Evolutionary conservation across 2,797 vertebrate species (phyloP).

Genomic region (Poeciliopsis turneri): DNA sequence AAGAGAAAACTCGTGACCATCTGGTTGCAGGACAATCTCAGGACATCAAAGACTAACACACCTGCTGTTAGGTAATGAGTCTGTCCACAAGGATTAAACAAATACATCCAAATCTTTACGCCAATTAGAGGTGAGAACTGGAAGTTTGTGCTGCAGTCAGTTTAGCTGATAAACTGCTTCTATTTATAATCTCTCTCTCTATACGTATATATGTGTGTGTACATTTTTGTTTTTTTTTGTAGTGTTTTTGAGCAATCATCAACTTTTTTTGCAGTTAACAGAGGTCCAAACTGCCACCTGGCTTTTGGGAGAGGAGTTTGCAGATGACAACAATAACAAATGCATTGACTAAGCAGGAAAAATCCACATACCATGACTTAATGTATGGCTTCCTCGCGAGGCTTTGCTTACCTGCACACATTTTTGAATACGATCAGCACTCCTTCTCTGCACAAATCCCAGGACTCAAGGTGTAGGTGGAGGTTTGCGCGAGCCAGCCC

Average conservation of each 20-base stretch:
- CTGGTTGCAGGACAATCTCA: slow-evolving; percentile 57
- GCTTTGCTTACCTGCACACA: slow-evolving; percentile 73
- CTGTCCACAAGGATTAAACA: slow-evolving; percentile 46
- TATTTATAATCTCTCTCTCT: background rate
- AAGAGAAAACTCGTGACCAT: slow-evolving; percentile 65
- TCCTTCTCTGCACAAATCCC: slow-evolving; percentile 49
- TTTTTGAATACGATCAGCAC: slow-evolving; percentile 77
- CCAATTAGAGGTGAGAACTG: slow-evolving; percentile 44
- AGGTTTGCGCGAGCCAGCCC: slow-evolving; percentile 24
- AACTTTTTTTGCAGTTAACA: background rate
- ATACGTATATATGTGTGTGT: background rate
- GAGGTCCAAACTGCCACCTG: slow-evolving; percentile 7
- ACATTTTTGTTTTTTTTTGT: background rate
- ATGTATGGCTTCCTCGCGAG: slow-evolving; percentile 60
- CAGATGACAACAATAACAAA: slow-evolving; percentile 57
- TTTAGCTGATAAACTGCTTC: background rate
- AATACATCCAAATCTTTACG: slow-evolving; percentile 28
- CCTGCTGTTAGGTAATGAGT: slow-evolving; percentile 71
- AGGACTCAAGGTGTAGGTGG: slow-evolving; percentile 50
- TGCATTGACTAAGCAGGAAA: slow-evolving; percentile 55
- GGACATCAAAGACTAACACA: slow-evolving; percentile 47
- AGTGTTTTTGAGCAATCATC: slow-evolving; percentile 2
- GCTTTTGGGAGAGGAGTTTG: slow-evolving; percentile 15
- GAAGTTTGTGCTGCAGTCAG: background rate
- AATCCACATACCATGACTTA: slow-evolving; percentile 58